These are phyloP conservation scores for Synanthedon myopaeformis DNA, from an alignment of 2,888 invertebrate species.

Conservation along the genomic window DNA sequence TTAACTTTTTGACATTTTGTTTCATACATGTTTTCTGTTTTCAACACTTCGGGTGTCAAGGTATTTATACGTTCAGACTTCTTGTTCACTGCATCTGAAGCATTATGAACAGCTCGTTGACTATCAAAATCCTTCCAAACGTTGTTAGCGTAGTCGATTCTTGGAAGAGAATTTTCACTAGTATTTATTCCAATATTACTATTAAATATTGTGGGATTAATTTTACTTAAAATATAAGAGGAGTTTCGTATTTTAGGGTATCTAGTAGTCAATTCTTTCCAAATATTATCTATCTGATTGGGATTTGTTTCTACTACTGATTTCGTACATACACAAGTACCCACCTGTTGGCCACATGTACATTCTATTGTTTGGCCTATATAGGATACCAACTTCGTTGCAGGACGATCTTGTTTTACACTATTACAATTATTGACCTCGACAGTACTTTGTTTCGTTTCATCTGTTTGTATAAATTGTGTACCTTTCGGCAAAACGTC, in stretches of 20 bases:
- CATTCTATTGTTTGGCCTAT: conserved; percentile 42
- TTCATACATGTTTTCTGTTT: too few species aligned
- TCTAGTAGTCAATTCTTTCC: conserved; percentile 22
- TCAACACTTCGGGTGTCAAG: too few species aligned
- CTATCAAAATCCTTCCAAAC: neutral
- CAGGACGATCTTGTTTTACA: neutral
- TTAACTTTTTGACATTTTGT: neutral
- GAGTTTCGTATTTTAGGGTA: conserved; percentile 15
- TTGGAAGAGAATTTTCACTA: neutral
- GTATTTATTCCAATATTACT: neutral
- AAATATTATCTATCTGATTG: conserved; percentile 24
- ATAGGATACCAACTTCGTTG: conserved; percentile 17
- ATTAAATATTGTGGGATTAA: conserved; percentile 1
- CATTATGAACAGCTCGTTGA: neutral
- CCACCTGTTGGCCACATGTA: conserved; percentile 28
- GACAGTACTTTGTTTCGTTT: neutral
- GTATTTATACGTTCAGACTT: too few species aligned
- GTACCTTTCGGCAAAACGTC: conserved; percentile 15
- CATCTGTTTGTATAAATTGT: conserved; percentile 15
- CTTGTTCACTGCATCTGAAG: too few species aligned
- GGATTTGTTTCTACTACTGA: conserved; percentile 21
- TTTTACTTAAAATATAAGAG: conserved; percentile 34
- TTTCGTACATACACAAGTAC: conserved; percentile 34
- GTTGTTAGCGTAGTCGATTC: neutral
- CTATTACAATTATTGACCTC: neutral